Conservation (phyloP, 2,113 vertebrate genomes). For the Rhizomys pruinosus region DNA sequence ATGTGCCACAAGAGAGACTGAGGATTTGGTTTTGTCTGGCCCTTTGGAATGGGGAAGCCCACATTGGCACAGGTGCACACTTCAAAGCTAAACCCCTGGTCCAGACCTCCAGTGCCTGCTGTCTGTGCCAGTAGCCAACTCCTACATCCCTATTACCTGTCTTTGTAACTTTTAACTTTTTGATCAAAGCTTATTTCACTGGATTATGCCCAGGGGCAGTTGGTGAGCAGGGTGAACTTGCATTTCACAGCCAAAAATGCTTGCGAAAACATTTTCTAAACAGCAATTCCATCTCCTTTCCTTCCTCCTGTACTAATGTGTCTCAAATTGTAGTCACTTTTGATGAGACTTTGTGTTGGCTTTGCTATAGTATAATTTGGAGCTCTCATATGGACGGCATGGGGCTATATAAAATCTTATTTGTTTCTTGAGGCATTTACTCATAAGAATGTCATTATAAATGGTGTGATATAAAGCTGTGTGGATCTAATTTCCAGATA, state of each 20-base stretch:
- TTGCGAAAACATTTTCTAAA: not conserved
- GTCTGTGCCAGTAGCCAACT: not conserved
- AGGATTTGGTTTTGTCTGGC: not conserved
- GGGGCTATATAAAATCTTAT: not conserved
- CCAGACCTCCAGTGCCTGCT: not conserved
- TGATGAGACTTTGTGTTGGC: not conserved
- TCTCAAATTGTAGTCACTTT: not conserved
- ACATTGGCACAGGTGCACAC: not conserved
- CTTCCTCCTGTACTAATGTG: not conserved
- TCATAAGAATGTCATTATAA: not conserved
- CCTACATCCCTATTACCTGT: not conserved
- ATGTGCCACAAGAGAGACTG: not conserved
- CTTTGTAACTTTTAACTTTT: not conserved
- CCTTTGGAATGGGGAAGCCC: not conserved
- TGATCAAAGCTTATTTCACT: not conserved
- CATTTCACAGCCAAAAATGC: not conserved
- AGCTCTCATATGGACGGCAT: not conserved
- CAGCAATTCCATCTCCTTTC: not conserved
- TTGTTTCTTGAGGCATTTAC: not conserved
- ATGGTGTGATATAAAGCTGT: not conserved
- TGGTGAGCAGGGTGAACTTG: not conserved
- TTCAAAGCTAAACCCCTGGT: not conserved
- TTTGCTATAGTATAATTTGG: not conserved
- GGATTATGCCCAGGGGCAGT: not conserved
- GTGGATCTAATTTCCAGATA: not conserved